These are phyloP conservation scores for Cynoglossus semilaevis DNA, from an alignment of 2,113 vertebrate species.

Conservation along the genomic window DNA sequence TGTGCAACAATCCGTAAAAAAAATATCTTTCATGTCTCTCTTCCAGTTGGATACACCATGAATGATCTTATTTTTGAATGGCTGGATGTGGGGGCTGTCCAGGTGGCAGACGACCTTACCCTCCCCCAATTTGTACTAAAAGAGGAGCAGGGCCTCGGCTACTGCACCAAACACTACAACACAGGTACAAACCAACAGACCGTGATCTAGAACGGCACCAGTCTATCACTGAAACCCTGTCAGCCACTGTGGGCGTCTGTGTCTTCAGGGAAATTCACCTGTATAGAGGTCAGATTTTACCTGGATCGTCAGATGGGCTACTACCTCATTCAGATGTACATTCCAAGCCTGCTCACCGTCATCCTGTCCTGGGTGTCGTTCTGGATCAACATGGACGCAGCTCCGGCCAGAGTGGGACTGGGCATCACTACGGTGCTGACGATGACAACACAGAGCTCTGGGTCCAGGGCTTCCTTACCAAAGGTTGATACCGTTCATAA, in stretches of 20 bases:
- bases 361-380: slow-evolving; percentile 97
- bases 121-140: slow-evolving; percentile 92
- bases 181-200: slow-evolving; percentile 78
- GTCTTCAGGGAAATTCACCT: slow-evolving; percentile 89
- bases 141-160: slow-evolving; percentile 89
- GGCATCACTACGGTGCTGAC: slow-evolving; percentile 96
- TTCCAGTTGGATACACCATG: slow-evolving; percentile 93
- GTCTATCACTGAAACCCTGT: slow-evolving; percentile 11
- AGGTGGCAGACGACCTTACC: slow-evolving; percentile 89
- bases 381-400: slow-evolving; percentile 97
- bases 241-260: slow-evolving; percentile 38
- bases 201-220: too few relatives aligned
- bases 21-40: neutral
- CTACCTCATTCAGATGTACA: slow-evolving; percentile 98
- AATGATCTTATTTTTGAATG: slow-evolving; percentile 93
- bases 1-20: too few relatives aligned
- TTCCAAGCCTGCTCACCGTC: slow-evolving; percentile 91
- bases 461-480: slow-evolving; percentile 90
- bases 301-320: slow-evolving; percentile 96
- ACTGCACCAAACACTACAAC: slow-evolving; percentile 95
- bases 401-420: slow-evolving; percentile 88
- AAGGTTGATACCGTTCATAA: slow-evolving; percentile 76
- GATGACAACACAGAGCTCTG: slow-evolving; percentile 95
- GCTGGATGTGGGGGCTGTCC: slow-evolving; percentile 88
- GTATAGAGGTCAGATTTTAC: slow-evolving; percentile 95